Evolutionary conservation across 2,888 invertebrate genomes (phyloP).

Genomic region (Macroteleia sp.): DNA sequence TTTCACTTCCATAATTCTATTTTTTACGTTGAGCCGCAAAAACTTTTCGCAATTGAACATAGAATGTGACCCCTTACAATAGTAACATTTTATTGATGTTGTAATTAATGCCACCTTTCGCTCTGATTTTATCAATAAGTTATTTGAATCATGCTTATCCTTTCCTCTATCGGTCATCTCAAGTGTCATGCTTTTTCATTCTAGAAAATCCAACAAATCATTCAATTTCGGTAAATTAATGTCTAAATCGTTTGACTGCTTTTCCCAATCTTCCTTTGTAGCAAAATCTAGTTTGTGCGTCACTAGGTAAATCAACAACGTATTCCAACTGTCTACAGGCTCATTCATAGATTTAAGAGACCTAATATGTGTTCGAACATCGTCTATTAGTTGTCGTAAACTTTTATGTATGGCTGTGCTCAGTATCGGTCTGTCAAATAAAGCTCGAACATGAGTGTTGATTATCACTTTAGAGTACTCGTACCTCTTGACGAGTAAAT

Average conservation of each 20-base stretch:
- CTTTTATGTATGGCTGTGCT: not conserved
- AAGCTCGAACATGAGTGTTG: slow-evolving; percentile 10
- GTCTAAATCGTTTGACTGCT: not conserved
- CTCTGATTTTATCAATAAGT: too few species aligned
- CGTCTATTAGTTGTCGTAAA: slow-evolving; percentile 1
- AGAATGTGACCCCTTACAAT: too few species aligned
- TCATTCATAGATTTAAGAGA: slow-evolving; percentile 1
- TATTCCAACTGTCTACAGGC: not conserved
- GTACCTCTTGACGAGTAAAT: slow-evolving; percentile 4
- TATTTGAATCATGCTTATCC: too few species aligned
- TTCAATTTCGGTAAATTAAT: too few species aligned
- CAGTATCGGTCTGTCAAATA: not conserved
- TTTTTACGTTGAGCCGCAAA: too few species aligned
- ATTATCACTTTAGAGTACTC: slow-evolving; percentile 1
- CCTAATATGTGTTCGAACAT: not conserved
- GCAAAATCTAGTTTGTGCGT: slow-evolving; percentile 2
- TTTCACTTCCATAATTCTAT: too few species aligned
- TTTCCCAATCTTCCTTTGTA: slow-evolving; percentile 2
- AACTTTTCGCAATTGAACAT: too few species aligned
- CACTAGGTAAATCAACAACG: slow-evolving; percentile 1
- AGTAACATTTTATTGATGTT: too few species aligned
- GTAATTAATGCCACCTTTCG: too few species aligned
- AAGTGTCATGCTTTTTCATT: too few species aligned
- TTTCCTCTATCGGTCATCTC: too few species aligned
- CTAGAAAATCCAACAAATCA: too few species aligned